Evolutionary conservation across 1,140 invertebrate species (phyloP).

Genomic region (Heliconius hermathena): DNA sequence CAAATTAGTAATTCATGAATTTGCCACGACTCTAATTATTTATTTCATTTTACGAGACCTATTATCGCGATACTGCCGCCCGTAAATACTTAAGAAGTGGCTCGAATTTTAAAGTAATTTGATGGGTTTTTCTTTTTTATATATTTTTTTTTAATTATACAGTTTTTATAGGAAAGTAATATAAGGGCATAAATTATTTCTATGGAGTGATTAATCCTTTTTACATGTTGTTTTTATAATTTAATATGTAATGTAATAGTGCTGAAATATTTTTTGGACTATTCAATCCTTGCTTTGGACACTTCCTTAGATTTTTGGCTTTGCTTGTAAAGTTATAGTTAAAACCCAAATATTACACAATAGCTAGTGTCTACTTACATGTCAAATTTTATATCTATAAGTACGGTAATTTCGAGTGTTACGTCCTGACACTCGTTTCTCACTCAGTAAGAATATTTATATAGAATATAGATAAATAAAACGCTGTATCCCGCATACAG

Average conservation of each 20-base stretch:
- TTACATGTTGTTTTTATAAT: background rate
- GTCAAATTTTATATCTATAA: no score
- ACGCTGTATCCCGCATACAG: no score
- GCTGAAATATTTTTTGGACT: background rate
- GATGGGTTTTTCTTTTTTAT: constrained; percentile 36
- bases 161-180: background rate
- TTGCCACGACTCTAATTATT: constrained; percentile 67
- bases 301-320: no score
- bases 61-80: constrained; percentile 64
- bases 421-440: no score
- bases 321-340: no score
- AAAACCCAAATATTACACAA: no score
- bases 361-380: no score
- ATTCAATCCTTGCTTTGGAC: no score
- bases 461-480: no score
- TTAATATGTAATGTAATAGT: background rate
- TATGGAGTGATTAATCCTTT: background rate
- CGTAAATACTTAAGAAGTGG: constrained; percentile 67
- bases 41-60: constrained; percentile 77
- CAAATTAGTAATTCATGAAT: constrained; percentile 76
- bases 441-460: no score
- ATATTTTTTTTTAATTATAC: background rate
- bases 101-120: constrained; percentile 63
- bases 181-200: background rate
- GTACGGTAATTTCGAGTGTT: no score